Conservation (phyloP, 2,113 vertebrate genomes). For the Crotalus helleri region DNA sequence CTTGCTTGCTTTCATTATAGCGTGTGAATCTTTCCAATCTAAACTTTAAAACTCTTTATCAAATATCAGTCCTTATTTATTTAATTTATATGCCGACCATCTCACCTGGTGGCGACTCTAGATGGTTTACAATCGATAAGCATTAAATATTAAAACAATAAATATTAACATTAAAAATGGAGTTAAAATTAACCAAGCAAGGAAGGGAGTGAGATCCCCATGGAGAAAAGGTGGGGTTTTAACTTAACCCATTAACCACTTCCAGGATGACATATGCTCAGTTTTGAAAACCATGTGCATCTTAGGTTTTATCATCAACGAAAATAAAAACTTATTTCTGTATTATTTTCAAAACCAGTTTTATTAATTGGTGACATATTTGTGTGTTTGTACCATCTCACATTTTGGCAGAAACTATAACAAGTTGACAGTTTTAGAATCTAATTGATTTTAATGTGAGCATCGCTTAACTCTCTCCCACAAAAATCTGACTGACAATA, state of each 20-base stretch:
- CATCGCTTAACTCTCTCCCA: neutral
- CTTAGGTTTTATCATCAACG: neutral
- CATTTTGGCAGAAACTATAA: neutral
- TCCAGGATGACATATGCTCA: neutral
- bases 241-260: neutral
- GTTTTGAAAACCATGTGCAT: neutral
- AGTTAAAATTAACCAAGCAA: neutral
- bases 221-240: neutral
- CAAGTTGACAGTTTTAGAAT: neutral
- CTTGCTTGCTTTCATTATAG: neutral
- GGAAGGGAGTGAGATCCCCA: neutral
- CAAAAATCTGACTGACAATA: neutral
- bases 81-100: neutral
- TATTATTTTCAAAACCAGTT: neutral
- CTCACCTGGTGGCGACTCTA: neutral
- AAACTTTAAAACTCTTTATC: neutral
- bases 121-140: neutral
- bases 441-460: neutral
- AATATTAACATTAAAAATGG: neutral
- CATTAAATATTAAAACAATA: neutral
- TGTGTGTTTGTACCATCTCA: neutral
- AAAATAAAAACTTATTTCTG: neutral
- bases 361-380: neutral
- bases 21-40: neutral
- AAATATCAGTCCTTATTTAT: neutral